Conservation (phyloP, 2,113 vertebrate species). For the Catharus fuscescens region DNA sequence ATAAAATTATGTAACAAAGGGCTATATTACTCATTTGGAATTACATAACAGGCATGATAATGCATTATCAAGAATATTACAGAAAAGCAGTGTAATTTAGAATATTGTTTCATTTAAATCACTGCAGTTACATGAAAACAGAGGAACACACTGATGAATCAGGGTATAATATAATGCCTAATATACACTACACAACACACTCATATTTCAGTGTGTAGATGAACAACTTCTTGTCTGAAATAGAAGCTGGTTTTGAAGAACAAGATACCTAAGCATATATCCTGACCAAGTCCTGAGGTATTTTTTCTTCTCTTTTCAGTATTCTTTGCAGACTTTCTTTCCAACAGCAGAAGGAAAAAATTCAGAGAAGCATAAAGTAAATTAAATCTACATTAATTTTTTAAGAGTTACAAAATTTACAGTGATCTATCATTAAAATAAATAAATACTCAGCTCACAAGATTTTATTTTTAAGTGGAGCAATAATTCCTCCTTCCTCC, state of each 20-base stretch:
- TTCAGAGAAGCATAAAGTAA: background rate
- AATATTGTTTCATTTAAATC: background rate
- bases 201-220: background rate
- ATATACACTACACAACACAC: background rate
- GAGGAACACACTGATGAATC: background rate
- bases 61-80: background rate
- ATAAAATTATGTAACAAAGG: background rate
- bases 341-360: background rate
- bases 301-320: background rate
- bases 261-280: background rate
- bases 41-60: background rate
- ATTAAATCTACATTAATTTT: background rate
- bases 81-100: background rate
- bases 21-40: background rate
- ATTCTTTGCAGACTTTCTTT: background rate
- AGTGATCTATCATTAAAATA: background rate
- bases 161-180: background rate
- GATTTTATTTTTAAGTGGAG: background rate
- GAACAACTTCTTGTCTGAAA: background rate
- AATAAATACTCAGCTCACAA: background rate
- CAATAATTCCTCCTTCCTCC: background rate
- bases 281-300: background rate
- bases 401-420: background rate
- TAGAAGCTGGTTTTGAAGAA: background rate
- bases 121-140: background rate